Base-by-base conservation (phyloP, 2,797 vertebrate genomes). In the Taeniopygia guttata region DNA sequence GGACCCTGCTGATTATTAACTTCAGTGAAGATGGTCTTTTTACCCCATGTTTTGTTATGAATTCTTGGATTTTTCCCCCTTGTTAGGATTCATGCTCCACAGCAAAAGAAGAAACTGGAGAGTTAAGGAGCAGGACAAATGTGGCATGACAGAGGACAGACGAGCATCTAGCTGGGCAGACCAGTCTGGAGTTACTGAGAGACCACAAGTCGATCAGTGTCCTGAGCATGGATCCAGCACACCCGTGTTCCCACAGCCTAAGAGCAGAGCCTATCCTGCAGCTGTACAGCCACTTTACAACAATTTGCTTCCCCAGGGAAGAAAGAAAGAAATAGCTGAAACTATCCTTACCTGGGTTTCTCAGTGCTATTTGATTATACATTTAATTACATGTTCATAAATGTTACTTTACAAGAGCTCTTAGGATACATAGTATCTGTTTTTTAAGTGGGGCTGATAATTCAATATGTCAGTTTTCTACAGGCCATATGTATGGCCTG, bases 1-100 rank as follows among this genome's bases (percentile, higher is more conserved):
- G 94, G 97, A 96, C 89, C 96, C 95, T 93, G 95, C 93, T 97
- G 97, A 97, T 97, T 97, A 97, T 98, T 97, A 97, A 97, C 91
- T 92, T 97, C 95, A 96, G 51, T 94, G 92, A 89, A 96, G 96
- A 97, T 48, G 58, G 85, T 95, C 49, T 80, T 67, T 68, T 86
- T 63, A 87, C 48, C 49, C 90, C 76, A 27, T 94, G 91, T 97
- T 95, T 97, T 97, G 95, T 97, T 97, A 84, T 63, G 72, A 89
- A 94, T 88, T 95, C 93, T 96, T 88, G 51, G 30, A 70, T 62
- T 88, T 55, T 34, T n/a, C 40, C 26, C 6, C 8, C 3, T 10
- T 36, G 2, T 45, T 51, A 90, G 76, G 90, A 91, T 90, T 90
- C 87, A 84, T 22, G 13, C 48, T 95, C 63, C 73, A 64, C 59